Evolutionary conservation across 2,113 vertebrate species (phyloP).

Genomic region (Notarius lentiginosus): DNA sequence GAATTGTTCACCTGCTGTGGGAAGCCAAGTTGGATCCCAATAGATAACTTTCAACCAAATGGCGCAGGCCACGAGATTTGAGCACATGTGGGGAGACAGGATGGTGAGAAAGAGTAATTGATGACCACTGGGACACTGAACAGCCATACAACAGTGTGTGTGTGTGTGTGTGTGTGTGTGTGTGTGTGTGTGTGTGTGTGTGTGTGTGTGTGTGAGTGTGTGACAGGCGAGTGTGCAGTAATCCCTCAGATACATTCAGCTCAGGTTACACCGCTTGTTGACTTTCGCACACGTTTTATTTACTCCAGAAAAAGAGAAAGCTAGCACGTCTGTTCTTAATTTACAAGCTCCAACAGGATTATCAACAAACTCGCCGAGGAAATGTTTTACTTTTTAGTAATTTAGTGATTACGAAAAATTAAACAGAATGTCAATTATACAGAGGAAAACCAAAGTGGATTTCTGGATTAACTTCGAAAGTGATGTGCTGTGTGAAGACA

Average conservation of each 20-base stretch:
- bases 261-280: slow-evolving; percentile 20
- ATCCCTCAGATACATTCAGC: slow-evolving; percentile 18
- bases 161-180: background rate
- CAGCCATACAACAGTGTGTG: background rate
- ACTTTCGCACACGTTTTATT: background rate
- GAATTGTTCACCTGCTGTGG: slow-evolving; percentile 61
- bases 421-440: background rate
- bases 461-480: background rate
- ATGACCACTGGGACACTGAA: slow-evolving; percentile 51
- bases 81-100: slow-evolving; percentile 47
- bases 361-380: background rate
- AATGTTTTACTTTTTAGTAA: background rate
- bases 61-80: slow-evolving; percentile 46
- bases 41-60: slow-evolving; percentile 30
- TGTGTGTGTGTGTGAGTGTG: background rate
- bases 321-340: background rate
- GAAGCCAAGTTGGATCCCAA: background rate
- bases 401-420: background rate
- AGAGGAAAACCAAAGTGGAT: background rate
- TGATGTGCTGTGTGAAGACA: background rate
- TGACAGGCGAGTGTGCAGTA: background rate
- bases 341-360: background rate
- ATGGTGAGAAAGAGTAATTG: slow-evolving; percentile 55
- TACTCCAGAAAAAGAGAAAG: background rate
- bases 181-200: background rate